phyloP scores from a whole-genome alignment of 2,113 vertebrate genomes.

The Fulica atra region DNA sequence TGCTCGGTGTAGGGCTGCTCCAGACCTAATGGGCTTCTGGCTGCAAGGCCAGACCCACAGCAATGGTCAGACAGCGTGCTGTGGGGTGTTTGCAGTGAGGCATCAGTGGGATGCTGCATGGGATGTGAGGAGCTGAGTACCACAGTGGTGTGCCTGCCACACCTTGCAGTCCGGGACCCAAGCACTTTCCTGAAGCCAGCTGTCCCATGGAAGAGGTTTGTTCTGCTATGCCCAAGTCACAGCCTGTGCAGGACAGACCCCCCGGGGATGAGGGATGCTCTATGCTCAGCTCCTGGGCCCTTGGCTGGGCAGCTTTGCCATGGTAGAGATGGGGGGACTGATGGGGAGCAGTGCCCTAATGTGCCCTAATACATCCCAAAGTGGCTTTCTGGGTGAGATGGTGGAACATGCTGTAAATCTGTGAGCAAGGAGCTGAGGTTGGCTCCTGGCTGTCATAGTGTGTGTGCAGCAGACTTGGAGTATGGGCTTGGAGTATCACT shows the following conservation, averaged over 20 bases:
- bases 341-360: too few species aligned
- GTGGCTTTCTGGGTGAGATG: too few species aligned
- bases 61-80: not conserved
- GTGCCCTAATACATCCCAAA: too few species aligned
- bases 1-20: not conserved
- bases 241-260: not conserved
- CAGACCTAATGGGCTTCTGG: rapidly evolving
- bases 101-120: not conserved
- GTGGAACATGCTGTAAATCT: too few species aligned
- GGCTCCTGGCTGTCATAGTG: too few species aligned
- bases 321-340: too few species aligned
- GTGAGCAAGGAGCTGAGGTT: too few species aligned
- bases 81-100: not conserved
- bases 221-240: rapidly evolving
- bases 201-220: not conserved
- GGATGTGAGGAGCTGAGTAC: not conserved
- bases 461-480: too few species aligned
- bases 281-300: too few species aligned
- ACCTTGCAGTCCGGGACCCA: rapidly evolving
- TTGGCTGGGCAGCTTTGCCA: too few species aligned
- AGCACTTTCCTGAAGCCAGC: not conserved
- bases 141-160: not conserved
- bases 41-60: rapidly evolving
- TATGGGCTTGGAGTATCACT: too few species aligned
- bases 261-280: too few species aligned